Evolutionary conservation across 2,888 invertebrate genomes (phyloP).

Genomic region (Watsonalla binaria): DNA sequence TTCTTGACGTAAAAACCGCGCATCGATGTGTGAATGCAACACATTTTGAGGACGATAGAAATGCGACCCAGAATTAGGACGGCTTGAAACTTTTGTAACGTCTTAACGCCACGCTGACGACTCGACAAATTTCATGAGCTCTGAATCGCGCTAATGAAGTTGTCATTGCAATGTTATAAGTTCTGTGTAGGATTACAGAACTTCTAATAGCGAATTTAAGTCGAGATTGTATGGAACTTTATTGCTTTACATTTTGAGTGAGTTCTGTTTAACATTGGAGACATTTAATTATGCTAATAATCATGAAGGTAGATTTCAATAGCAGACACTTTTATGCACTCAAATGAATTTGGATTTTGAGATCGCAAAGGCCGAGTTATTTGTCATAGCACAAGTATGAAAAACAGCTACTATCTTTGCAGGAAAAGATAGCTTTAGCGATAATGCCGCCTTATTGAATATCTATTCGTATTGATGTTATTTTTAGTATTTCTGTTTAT

Average conservation of each 20-base stretch:
- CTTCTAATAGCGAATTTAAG: constrained; percentile 3
- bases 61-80: constrained; percentile 12
- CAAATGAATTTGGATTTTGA: too few species aligned
- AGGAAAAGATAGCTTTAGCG: too few species aligned
- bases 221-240: not conserved
- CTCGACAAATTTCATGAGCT: constrained; percentile 13
- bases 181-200: constrained; percentile 1
- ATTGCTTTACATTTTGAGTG: not conserved
- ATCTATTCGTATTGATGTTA: too few species aligned
- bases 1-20: not conserved
- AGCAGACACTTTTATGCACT: too few species aligned
- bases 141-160: constrained; percentile 13
- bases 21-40: not conserved
- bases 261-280: not conserved
- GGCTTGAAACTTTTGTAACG: constrained; percentile 13
- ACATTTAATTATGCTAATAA: not conserved
- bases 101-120: constrained; percentile 1
- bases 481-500: too few species aligned
- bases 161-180: constrained; percentile 10
- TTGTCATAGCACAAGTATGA: too few species aligned
- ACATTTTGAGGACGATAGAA: not conserved
- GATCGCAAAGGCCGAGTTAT: too few species aligned
- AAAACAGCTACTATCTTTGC: too few species aligned
- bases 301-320: too few species aligned
- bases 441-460: too few species aligned